Evolutionary conservation across 2,797 vertebrate genomes (phyloP), one percentile per base, ranked within the genome.

Genomic region (Fistularia commersonii): DNA sequence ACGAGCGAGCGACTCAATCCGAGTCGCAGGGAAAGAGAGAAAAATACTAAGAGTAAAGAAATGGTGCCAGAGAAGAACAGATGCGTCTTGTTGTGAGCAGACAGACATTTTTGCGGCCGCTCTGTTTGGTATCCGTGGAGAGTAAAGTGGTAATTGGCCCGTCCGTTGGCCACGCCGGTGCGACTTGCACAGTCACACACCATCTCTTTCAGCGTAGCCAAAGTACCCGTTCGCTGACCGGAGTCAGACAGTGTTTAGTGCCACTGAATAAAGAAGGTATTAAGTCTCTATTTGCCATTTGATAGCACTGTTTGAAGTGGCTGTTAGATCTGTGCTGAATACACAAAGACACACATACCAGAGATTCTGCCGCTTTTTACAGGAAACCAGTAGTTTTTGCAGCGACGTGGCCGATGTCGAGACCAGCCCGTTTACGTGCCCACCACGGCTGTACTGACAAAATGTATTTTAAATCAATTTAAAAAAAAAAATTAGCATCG

Each of bases 121-220:
- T 82, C 71, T 63, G 15, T 67, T 67, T 59, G 79, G 88, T 88
- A 74, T 66, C 86, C 80, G 41, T 80, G 84, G 88, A 76, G 77
- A 80, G 70, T 53, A 70, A 77, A 79, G 70, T 53, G 42, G 56
- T 81, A 80, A 84, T 84, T 83, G 81, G 77, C 42, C 49, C 41
- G 53, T 81, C 58, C 72, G 48, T 54, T 42, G 48, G 69, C 56
- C 47, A 41, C 57, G 51, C 69, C 56, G 65, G 13, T 45, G 54
- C 49, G 61, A 50, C 72, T 64, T 68, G 51, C 68, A 62, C 61
- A 54, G 67, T 73, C 77, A 68, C 49, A 76, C 64, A 56, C 70
- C 61, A 70, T 66, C 47, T 44, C 46, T 72, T 57, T 45, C 74
- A 58, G 61, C 54, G 76, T 53, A 72, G 51, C 63, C 61, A 51